Evolutionary conservation across 30 jellyfish, hydroid and myxozoan species (phyloP), one percentile per base, ranked within the genome.

Genomic region (Nemopilema nomurai): DNA sequence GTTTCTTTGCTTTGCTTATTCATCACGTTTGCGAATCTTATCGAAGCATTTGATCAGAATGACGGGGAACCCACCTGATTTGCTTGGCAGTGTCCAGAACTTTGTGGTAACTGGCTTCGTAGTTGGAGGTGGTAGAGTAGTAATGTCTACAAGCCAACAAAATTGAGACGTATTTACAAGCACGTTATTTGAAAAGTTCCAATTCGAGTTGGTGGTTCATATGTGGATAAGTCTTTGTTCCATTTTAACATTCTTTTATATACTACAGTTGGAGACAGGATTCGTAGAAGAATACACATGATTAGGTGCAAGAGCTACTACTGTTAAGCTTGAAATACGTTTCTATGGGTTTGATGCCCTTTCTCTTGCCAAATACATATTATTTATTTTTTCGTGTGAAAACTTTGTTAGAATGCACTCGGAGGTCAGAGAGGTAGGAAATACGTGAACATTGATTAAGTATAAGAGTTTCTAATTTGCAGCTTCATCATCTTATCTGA

Each of bases 1-100:
- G 28, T 3, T 3, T 31, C 1, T 17, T 23, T 18, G 9, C 1
- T 41, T 19, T 24, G 82, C 28, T 28, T 18, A 20, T 64, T 19
- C 1, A 27, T 23, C 0, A 6, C 65, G 87, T 16, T 19, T 1
- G 24, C 67, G 20, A 62, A 0, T 16, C 18, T 25, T 16, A n/a
- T 24, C 25, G 29, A 0, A 9, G 18, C 41, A 28, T 9, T 4
- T 29, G 17, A 23, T 68, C 69, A 49, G 6, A 75, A 6, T 1
- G 18, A 16, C 16, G 1, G 20, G 6, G 7, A 16, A 8, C 90
- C 57, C 53, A 91, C 98, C 89, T 21, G 94, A 33, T 13, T 96
- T 96, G 8, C 96, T 96, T 19, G 98, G 94, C 7, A 93, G 96
- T 18, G 96, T 87, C 83, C 87, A 91, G 8, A 91, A 86, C 22